Evolutionary conservation across 2,888 invertebrate species (phyloP), one percentile per base, ranked within the genome.

Genomic region (Monoplex corrugatus): DNA sequence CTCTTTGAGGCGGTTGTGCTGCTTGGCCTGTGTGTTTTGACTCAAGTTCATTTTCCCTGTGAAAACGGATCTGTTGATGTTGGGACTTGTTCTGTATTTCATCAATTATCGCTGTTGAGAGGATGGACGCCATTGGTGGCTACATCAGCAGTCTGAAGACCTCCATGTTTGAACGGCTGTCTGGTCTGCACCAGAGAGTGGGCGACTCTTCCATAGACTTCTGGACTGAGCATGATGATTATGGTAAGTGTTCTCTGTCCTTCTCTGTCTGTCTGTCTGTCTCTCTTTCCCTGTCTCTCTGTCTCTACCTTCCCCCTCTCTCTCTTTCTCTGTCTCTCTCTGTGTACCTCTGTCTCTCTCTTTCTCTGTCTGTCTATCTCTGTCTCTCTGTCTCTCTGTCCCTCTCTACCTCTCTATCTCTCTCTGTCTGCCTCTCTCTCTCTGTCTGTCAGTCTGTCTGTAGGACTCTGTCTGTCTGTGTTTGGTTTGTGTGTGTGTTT

Each of bases 181-280:
- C 87, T 3, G 87, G 87, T 10, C 78, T 87, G 13, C 87, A 87
- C 38, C 87, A 87, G 45, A 75, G 68, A 23, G 87, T 87, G 28
- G 87, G 82, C 13, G 87, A 82, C n/a, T 87, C 87, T 5, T 72
- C 80, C 19, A 38, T 35, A 8, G 82, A 87, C 23, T 87, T 82
- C 43, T 87, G 87, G 82, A 44, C 38, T 23, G 87, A 87, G 45
- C 82, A 78, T 35, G 87, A 87, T 28, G 78, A 50, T 16, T 19
- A 44, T 45, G 35, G 72, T 86, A 28, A 86, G 86, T n/a, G 57
- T 57, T 45, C 45, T 68, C 19, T 68, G 28, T 68, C 68, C n/a
- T n/a, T 68, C 68, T 68, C 28, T 68, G 16, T 68, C 68, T 68
- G 19, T 68, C 19, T 68, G 28, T 68, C 68, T 68, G 28, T 68